These are phyloP conservation scores for Meandrusa payeni DNA, from an alignment of 2,888 invertebrate species.

Conservation along the genomic window DNA sequence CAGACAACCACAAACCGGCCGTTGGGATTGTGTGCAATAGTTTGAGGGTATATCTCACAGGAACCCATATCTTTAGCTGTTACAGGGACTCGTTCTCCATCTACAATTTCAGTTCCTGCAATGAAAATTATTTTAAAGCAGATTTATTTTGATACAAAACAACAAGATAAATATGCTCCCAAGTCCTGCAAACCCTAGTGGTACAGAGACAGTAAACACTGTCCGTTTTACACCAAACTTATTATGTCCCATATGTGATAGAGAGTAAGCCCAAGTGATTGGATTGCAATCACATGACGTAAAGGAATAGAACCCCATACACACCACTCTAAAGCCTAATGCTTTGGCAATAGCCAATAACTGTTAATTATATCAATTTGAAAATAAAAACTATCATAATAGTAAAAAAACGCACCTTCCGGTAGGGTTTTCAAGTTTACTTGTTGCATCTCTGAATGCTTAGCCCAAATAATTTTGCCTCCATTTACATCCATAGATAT, in stretches of 20 bases:
- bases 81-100: conserved; percentile 95
- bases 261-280: no score
- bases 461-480: conserved; percentile 99
- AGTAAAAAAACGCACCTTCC: conserved; percentile 76
- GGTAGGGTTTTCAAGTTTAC: conserved; percentile 93
- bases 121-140: no score
- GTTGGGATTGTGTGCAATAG: conserved; percentile 98
- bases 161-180: no score
- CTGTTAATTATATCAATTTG: background rate
- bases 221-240: no score
- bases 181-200: no score
- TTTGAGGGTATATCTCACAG: conserved; percentile 99
- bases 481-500: conserved; percentile 99
- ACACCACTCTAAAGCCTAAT: no score
- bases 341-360: no score
- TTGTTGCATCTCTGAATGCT: conserved; percentile 99
- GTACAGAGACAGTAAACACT: no score
- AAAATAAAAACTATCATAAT: background rate
- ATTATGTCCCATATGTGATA: no score
- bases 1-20: conserved; percentile 96
- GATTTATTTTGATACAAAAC: no score
- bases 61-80: conserved; percentile 99
- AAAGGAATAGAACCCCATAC: no score
- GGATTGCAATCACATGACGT: no score
- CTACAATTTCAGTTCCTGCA: conserved; percentile 86